Percentiles rank a stretch among this genome's conserved stretches.
Conservation (phyloP, 1,140 invertebrate species). For the Meloidogyne floridensis region DNA sequence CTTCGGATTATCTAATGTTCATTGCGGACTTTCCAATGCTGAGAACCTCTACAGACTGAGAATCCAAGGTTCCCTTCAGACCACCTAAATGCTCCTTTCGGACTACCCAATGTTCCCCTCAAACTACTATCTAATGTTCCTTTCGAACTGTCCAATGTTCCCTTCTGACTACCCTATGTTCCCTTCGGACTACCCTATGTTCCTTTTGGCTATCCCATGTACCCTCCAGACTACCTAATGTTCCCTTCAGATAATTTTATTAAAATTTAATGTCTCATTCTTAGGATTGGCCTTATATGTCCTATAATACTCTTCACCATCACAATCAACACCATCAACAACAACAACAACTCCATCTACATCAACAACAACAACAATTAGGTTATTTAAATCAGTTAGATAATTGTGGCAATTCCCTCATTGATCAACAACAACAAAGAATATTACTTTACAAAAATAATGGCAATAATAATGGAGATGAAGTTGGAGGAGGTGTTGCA, state of each 20-base stretch:
- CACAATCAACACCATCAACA: slow-evolving; percentile 22
- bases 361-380: slow-evolving; percentile 33
- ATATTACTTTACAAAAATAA: slow-evolving; percentile 17
- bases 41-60: too few species aligned
- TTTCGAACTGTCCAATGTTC: too few species aligned
- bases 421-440: slow-evolving; percentile 31
- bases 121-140: too few species aligned
- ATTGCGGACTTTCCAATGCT: too few species aligned
- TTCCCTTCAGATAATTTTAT: background rate
- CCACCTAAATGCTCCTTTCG: too few species aligned
- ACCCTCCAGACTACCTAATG: background rate
- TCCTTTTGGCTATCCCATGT: too few species aligned
- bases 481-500: slow-evolving; percentile 18
- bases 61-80: too few species aligned
- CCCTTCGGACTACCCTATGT: too few species aligned
- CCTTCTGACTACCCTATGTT: too few species aligned
- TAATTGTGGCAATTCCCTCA: background rate
- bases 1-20: too few species aligned
- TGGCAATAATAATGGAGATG: slow-evolving; percentile 17
- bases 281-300: slow-evolving; percentile 29
- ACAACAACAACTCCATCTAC: slow-evolving; percentile 29
- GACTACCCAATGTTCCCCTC: too few species aligned
- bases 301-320: slow-evolving; percentile 17
- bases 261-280: too few species aligned
- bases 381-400: slow-evolving; percentile 18